Base-by-base conservation (phyloP, 2,888 invertebrate genomes). In the Actias luna region DNA sequence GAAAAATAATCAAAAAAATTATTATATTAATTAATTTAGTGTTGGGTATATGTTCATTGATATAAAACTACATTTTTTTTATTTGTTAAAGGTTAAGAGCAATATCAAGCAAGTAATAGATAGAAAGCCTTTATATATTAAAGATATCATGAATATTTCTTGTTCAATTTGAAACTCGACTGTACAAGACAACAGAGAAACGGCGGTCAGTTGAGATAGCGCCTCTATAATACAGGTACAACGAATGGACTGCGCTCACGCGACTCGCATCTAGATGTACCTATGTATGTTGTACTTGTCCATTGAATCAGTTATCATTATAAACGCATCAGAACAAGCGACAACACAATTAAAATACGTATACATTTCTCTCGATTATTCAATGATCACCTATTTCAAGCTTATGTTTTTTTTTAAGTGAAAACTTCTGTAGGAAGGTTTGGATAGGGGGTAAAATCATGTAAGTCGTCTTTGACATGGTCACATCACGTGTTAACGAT, bases 181-280 rank as follows among this genome's bases (percentile, higher is more conserved):
- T 70, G 70, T 74, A 73, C 70, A 61, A 69, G 69, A 68, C 67
- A 70, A 68, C 22, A 50, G 68, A 66, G 67, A 67, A 69, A 63
- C 64, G 61, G 52, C 64, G 61, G 58, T 46, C 68, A 66, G 66
- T 70, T 65, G 68, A 70, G 65, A 65, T 65, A 65, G 59, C 31
- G 57, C 58, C n/a, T 63, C 55, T 52, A 42, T 42, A 50, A 55
- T 64, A 77, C 71, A 72, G 69, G 65, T 68, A 69, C 77, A 79
- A 80, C 79, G 76, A 85, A 86, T 83, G 81, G 79, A 77, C 71
- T 68, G 65, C 67, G 69, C 75, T 79, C 86, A 87, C 83, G 84
- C 85, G 73, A 86, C 72, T 71, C 65, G 67, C 58, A 58, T 58
- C 64, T 58, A 58, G 50, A 70, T 71, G 74, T 75, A n/a, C n/a